Evolutionary conservation across 2,113 vertebrate genomes (phyloP).

Genomic region (Cyanoramphus novaezelandiae): DNA sequence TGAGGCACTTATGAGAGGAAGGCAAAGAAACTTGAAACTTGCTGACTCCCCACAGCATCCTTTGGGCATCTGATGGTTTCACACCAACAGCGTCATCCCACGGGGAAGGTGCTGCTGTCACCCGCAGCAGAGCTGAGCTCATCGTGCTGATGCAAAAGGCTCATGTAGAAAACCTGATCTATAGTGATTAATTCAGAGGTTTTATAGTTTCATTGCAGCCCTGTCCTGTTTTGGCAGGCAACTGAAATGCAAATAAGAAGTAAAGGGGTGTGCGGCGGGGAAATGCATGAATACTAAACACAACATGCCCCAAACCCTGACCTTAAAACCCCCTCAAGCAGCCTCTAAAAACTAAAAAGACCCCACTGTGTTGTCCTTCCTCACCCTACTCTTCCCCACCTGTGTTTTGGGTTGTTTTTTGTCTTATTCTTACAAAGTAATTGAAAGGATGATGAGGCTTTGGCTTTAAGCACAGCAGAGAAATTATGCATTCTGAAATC

Average conservation of each 20-base stretch:
- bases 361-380: not conserved
- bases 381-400: not conserved
- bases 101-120: not conserved
- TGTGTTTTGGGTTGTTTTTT: not conserved
- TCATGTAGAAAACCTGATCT: accelerated
- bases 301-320: not conserved
- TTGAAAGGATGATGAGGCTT: not conserved
- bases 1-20: not conserved
- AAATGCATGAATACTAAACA: not conserved
- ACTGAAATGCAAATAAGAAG: not conserved
- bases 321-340: not conserved
- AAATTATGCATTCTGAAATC: not conserved
- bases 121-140: not conserved
- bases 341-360: not conserved
- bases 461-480: not conserved
- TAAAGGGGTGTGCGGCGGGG: not conserved
- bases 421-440: not conserved
- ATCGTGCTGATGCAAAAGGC: not conserved
- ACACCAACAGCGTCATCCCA: accelerated
- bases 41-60: accelerated
- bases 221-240: not conserved
- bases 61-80: not conserved
- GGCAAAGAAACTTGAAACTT: not conserved
- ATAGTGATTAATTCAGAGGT: not conserved
- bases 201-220: not conserved